Conservation (phyloP, 2,797 vertebrate genomes). For the Pangasius krempfi region DNA sequence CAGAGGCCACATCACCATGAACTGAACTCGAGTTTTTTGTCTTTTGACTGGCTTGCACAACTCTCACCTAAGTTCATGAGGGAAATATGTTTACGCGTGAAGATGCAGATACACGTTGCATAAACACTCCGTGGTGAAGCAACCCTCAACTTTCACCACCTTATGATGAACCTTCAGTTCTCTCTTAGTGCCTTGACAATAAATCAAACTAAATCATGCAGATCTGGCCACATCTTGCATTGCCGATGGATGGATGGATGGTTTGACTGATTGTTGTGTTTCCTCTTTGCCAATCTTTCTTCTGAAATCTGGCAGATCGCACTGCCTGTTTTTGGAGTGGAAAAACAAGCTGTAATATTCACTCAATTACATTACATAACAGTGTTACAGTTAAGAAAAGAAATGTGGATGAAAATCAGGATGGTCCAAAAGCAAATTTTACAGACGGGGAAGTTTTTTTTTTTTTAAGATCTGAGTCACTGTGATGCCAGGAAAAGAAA, state of each 20-base stretch:
- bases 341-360: slow-evolving; percentile 7
- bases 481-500: not conserved
- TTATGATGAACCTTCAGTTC: slow-evolving; percentile 8
- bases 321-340: not conserved
- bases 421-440: not conserved
- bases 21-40: slow-evolving; percentile 36
- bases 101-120: slow-evolving; percentile 51
- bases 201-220: slow-evolving; percentile 37
- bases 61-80: slow-evolving; percentile 71
- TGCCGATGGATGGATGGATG: not conserved
- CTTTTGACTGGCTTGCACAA: slow-evolving; percentile 62
- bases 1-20: slow-evolving; percentile 38
- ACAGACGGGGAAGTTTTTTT: slow-evolving; percentile 2
- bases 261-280: not conserved
- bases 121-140: slow-evolving; percentile 55
- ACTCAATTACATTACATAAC: not conserved
- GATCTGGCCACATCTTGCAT: slow-evolving; percentile 26
- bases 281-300: slow-evolving; percentile 15
- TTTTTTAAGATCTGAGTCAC: slow-evolving; percentile 1
- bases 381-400: not conserved
- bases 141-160: slow-evolving; percentile 43
- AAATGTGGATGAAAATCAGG: not conserved
- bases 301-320: not conserved
- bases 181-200: not conserved
- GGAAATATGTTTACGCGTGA: slow-evolving; percentile 62